These are phyloP conservation scores for Cathartes aura DNA, from an alignment of 2,113 vertebrate genomes.

Conservation along the genomic window DNA sequence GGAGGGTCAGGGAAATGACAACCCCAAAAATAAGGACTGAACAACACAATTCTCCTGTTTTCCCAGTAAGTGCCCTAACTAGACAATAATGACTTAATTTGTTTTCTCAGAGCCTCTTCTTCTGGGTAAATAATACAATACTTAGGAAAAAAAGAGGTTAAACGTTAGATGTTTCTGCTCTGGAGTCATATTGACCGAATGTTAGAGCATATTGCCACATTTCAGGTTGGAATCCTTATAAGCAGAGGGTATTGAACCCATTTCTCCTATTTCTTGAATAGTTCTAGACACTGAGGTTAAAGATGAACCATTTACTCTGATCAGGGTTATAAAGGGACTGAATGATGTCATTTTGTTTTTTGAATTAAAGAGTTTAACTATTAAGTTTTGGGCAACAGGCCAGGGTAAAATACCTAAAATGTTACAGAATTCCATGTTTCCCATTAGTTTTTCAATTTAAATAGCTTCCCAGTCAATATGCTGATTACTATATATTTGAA, in stretches of 20 bases:
- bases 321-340: background rate
- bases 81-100: background rate
- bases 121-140: background rate
- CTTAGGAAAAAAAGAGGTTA: background rate
- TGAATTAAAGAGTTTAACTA: background rate
- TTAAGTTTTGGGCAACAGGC: background rate
- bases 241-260: background rate
- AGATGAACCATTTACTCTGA: background rate
- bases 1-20: background rate
- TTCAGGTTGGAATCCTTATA: background rate
- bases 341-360: background rate
- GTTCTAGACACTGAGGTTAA: background rate
- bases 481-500: background rate
- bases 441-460: background rate
- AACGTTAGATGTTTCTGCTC: background rate
- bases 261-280: background rate
- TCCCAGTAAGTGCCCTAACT: background rate
- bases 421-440: background rate
- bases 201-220: background rate
- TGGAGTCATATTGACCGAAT: background rate
- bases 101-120: background rate
- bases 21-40: too few relatives aligned
- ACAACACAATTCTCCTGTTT: background rate
- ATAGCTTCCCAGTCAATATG: background rate
- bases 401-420: background rate